These are phyloP conservation scores for Dendrolimus houi DNA, from an alignment of 2,888 invertebrate species.

Conservation along the genomic window DNA sequence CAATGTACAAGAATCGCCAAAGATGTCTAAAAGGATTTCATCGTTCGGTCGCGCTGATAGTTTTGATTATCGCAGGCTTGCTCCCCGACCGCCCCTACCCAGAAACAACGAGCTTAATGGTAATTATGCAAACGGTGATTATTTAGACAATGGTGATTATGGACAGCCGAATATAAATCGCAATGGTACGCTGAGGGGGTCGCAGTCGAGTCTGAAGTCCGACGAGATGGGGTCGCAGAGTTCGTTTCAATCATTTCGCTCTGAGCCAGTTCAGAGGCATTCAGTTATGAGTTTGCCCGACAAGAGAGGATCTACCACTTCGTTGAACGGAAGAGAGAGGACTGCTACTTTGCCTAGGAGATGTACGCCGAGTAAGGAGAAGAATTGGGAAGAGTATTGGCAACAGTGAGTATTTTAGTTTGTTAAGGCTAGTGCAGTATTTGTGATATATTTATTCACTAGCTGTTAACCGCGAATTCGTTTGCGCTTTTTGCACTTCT, in stretches of 20 bases:
- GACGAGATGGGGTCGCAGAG: slow-evolving; percentile 50
- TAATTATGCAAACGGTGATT: slow-evolving; percentile 24
- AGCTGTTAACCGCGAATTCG: too few species aligned
- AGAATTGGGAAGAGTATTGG: slow-evolving; percentile 71
- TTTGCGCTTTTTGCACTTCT: too few species aligned
- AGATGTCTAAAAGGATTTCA: slow-evolving; percentile 40
- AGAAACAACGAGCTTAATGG: slow-evolving; percentile 23
- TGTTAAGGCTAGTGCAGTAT: too few species aligned
- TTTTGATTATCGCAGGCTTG: slow-evolving; percentile 37
- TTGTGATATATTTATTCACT: too few species aligned
- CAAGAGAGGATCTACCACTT: slow-evolving; percentile 36
- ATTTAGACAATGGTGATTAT: slow-evolving; percentile 32
- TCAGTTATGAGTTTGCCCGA: slow-evolving; percentile 54
- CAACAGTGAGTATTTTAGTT: slow-evolving; percentile 48
- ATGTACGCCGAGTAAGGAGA: slow-evolving; percentile 57
- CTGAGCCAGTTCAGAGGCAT: slow-evolving; percentile 49
- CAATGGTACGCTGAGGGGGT: slow-evolving; percentile 37
- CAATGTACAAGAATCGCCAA: slow-evolving; percentile 58
- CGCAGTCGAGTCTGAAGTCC: slow-evolving; percentile 46
- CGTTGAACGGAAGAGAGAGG: slow-evolving; percentile 44
- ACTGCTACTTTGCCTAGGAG: slow-evolving; percentile 62
- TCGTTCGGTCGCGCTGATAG: slow-evolving; percentile 43
- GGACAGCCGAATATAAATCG: slow-evolving; percentile 35
- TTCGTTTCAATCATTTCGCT: slow-evolving; percentile 57
- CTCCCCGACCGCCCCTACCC: slow-evolving; percentile 32